Evolutionary conservation across 2,888 invertebrate genomes (phyloP), one percentile per base, ranked within the genome.

Genomic region (Xestoiulus laeticollis): DNA sequence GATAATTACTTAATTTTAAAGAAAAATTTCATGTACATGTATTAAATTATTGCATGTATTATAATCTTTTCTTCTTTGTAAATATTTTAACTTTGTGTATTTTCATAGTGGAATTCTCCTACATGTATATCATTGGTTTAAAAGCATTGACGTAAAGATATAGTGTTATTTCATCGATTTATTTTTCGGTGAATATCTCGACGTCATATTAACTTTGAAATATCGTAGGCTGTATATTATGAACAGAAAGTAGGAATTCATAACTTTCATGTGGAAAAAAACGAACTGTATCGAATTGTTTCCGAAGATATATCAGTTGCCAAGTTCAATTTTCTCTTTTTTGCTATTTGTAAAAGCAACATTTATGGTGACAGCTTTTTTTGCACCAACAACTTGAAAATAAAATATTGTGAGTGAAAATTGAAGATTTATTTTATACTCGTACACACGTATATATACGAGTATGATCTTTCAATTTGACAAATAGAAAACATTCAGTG

Each of bases 281-380:
- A 78, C 0, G 0, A 30, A 78, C 78, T 78, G 78, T 30, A 78
- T 78, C 30, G 78, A 30, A 78, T 78, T 78, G 78, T 78, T 78
- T 14, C 26, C 12, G 78, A 78, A 78, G 30, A 78, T 78, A 78
- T 30, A 78, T 19, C 14, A 78, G 30, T 78, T 78, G 78, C 78
- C 30, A 12, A 5, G 78, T 78, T 78, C 68, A 68, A 68, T 22
- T 26, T 68, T n/a, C n/a, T n/a, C n/a, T n/a, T 68, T 68, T 78
- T 30, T 26, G 2, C 78, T 78, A 22, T 26, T 78, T 78, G 26
- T 78, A 78, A 78, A 78, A 78, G 78, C 78, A 78, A 78, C 78
- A 78, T 78, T 78, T 78, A 78, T 78, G 78, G 78, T 78, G 78
- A 78, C 78, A 78, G 78, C 30, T 78, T 78, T 78, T 38, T 78